Base-by-base conservation (phyloP, 2,888 invertebrate genomes). In the Phrixothrix hirtus region DNA sequence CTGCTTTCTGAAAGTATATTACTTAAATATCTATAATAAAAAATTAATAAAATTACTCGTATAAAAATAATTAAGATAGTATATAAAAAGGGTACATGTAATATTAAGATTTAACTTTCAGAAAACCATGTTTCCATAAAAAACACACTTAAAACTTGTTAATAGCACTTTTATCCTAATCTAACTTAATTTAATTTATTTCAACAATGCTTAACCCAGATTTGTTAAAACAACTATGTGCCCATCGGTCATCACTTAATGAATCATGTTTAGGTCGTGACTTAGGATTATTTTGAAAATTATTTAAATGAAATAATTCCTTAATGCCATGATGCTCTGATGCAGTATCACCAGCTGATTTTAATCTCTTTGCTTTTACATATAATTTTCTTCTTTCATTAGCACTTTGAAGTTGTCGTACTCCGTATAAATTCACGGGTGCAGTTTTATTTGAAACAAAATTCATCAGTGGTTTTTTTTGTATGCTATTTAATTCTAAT, bases 291-390 rank as follows among this genome's bases (percentile, higher is more conserved):
- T 25, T 47, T 16, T 55, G 49, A 7, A 61, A 57, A 48, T 57
- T 55, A 15, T 62, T 58, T 14, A 66, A 47, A 16, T 63, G 55
- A 45, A 63, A 62, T 10, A 59, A 44, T 39, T 66, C 64, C 1
- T 49, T 10, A 48, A 46, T 55, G 57, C 27, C 55, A 32, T 39
- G 10, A 2, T 7, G 42, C 1, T 44, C 47, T 7, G 26, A 16
- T 30, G 63, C 60, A 1, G 64, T 60, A 55, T 70, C 71, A 11
- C 72, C 73, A 1, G 74, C 74, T 0, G 73, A 73, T 57, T 60
- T 67, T 36, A 74, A 63, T 25, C 73, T 62, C 42, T 59, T 48
- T 6, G 65, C 59, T n/a, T 51, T 57, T 14, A 32, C 15, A 16
- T 36, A 30, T 4, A 39, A 17, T 11, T 27, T 38, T 9, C 51